Conservation (phyloP, 2,113 vertebrate species). For the Tychaedon coryphoeus region DNA sequence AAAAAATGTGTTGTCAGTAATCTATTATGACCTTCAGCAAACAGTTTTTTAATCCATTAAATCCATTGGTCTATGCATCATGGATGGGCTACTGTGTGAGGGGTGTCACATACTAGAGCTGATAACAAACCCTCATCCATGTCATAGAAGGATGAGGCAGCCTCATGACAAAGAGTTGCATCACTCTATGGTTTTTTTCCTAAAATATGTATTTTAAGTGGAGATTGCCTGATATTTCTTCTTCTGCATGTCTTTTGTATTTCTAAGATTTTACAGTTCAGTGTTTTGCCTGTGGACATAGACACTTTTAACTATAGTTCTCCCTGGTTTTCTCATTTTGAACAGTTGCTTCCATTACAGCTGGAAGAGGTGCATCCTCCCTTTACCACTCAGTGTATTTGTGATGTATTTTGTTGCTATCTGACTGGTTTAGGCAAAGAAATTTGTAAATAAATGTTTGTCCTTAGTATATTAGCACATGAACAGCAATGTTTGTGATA, state of each 20-base stretch:
- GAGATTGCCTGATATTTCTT: neutral
- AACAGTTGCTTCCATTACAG: neutral
- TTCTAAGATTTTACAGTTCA: neutral
- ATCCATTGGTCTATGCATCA: neutral
- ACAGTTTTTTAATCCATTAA: neutral
- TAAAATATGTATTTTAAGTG: neutral
- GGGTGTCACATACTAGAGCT: neutral
- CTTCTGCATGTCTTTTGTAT: neutral
- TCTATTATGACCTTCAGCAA: neutral
- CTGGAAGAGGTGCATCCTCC: neutral
- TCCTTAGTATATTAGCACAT: slow-evolving; percentile 50
- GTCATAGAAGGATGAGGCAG: neutral
- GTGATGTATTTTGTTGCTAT: slow-evolving; percentile 15
- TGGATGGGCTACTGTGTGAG: neutral
- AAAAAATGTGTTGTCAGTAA: neutral
- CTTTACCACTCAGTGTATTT: neutral
- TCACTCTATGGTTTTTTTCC: neutral
- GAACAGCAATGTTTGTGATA: slow-evolving; percentile 52
- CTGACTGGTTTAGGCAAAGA: neutral
- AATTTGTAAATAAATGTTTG: slow-evolving; percentile 67
- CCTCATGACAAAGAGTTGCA: neutral
- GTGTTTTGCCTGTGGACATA: neutral
- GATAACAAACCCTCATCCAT: neutral
- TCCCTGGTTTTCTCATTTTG: neutral
- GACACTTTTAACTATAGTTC: neutral